phyloP scores from a whole-genome alignment of 2,888 invertebrate genomes.

The Odontothrips loti region DNA sequence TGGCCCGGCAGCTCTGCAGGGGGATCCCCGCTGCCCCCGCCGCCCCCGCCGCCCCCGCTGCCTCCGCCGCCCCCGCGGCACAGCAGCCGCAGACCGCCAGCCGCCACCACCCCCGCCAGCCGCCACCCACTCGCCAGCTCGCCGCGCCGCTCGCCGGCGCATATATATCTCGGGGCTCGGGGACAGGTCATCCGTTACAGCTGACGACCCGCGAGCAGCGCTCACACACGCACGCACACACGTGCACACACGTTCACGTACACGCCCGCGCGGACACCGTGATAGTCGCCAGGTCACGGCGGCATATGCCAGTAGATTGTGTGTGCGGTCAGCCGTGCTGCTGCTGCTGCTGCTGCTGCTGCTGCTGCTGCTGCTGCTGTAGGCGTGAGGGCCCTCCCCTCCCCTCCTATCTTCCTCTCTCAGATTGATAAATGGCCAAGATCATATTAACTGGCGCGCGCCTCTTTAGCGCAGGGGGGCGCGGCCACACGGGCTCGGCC shows the following conservation, averaged over 20 bases:
- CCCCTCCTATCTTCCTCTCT: too few species aligned
- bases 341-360: too few species aligned
- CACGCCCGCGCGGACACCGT: neutral
- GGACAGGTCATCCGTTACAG: slow-evolving; percentile 11
- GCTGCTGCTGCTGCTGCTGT: too few species aligned
- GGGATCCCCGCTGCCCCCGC: neutral
- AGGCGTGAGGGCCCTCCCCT: too few species aligned
- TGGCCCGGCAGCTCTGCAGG: too few species aligned
- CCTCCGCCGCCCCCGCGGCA: neutral
- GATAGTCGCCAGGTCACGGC: neutral
- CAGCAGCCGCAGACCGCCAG: neutral
- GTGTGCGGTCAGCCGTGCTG: too few species aligned
- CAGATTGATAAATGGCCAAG: too few species aligned
- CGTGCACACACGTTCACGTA: neutral
- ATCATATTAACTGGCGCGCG: too few species aligned
- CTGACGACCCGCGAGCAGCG: slow-evolving; percentile 8
- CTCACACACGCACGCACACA: neutral
- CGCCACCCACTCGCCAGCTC: neutral
- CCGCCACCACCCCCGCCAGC: neutral
- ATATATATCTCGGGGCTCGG: slow-evolving; percentile 1
- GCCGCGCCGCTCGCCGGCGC: neutral
- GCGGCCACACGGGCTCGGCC: too few species aligned
- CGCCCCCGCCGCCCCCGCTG: neutral
- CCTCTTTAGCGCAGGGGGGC: too few species aligned
- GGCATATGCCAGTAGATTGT: too few species aligned